These are phyloP conservation scores for Chloroceryle aenea DNA, from an alignment of 2,113 vertebrate species.

Conservation along the genomic window DNA sequence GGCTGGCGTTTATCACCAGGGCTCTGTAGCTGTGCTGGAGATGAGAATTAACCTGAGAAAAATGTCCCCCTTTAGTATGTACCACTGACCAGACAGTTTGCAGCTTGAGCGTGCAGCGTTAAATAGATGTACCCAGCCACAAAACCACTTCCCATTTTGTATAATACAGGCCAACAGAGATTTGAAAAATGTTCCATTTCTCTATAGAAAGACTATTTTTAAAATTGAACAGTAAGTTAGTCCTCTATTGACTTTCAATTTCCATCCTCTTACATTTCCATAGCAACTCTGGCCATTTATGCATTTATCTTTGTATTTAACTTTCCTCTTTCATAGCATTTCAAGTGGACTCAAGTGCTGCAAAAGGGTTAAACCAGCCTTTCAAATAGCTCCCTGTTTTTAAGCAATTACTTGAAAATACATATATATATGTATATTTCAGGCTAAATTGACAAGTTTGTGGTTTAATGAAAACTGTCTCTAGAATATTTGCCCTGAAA, in stretches of 20 bases:
- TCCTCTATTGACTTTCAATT: slow-evolving; percentile 79
- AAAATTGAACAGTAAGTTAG: slow-evolving; percentile 70
- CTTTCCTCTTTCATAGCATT: slow-evolving; percentile 67
- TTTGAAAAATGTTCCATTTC: slow-evolving; percentile 58
- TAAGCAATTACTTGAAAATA: slow-evolving; percentile 64
- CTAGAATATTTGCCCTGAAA: slow-evolving; percentile 75
- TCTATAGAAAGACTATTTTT: slow-evolving; percentile 55
- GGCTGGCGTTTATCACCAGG: neutral
- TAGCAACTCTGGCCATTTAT: slow-evolving; percentile 79
- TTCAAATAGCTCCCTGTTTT: slow-evolving; percentile 45
- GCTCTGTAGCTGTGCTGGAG: neutral
- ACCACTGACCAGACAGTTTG: neutral
- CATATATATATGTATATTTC: neutral
- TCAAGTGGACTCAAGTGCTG: slow-evolving; percentile 48
- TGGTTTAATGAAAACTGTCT: slow-evolving; percentile 71
- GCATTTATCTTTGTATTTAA: slow-evolving; percentile 78
- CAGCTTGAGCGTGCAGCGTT: neutral
- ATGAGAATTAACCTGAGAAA: neutral
- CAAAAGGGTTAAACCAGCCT: slow-evolving; percentile 71
- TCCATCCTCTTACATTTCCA: slow-evolving; percentile 75
- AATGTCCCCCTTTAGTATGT: neutral
- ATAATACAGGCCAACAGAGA: slow-evolving; percentile 22
- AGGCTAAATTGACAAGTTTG: slow-evolving; percentile 63
- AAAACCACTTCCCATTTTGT: slow-evolving; percentile 36
- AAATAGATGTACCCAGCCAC: slow-evolving; percentile 14